phyloP scores from a whole-genome alignment of 2,888 invertebrate genomes.

The Myathropa florea region DNA sequence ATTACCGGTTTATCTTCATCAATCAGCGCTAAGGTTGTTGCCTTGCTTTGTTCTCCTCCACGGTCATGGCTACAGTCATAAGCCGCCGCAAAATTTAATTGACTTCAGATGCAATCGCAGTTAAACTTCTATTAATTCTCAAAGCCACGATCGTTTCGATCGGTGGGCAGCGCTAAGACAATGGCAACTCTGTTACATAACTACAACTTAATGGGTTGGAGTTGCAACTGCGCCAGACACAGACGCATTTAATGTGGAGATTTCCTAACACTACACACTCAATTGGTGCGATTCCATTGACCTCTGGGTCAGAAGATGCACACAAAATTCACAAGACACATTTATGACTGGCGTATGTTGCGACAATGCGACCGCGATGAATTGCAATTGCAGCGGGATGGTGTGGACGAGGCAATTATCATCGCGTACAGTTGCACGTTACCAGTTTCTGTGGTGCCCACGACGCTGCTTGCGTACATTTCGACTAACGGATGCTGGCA shows the following conservation, averaged over 20 bases:
- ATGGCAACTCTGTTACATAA: neutral
- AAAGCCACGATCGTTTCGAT: neutral
- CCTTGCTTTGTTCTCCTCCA: neutral
- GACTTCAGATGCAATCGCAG: neutral
- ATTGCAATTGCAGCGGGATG: too few species aligned
- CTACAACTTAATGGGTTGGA: slow-evolving; percentile 6
- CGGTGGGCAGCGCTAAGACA: neutral
- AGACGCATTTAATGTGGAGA: neutral
- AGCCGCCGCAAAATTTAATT: neutral
- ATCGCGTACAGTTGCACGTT: neutral
- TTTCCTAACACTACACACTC: neutral
- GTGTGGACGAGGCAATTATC: neutral
- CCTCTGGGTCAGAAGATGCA: slow-evolving; percentile 28
- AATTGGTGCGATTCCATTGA: slow-evolving; percentile 29
- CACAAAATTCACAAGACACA: slow-evolving; percentile 1
- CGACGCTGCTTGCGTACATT: neutral
- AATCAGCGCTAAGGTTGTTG: neutral
- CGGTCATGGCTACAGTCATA: neutral
- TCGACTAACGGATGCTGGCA: slow-evolving; percentile 13
- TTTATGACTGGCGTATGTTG: neutral
- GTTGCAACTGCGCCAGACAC: neutral
- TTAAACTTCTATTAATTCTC: neutral
- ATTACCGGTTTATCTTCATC: neutral
- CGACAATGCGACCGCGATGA: too few species aligned
- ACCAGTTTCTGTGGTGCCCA: neutral